Conservation (phyloP, 2,888 invertebrate species). For the Eristalis intricaria region DNA sequence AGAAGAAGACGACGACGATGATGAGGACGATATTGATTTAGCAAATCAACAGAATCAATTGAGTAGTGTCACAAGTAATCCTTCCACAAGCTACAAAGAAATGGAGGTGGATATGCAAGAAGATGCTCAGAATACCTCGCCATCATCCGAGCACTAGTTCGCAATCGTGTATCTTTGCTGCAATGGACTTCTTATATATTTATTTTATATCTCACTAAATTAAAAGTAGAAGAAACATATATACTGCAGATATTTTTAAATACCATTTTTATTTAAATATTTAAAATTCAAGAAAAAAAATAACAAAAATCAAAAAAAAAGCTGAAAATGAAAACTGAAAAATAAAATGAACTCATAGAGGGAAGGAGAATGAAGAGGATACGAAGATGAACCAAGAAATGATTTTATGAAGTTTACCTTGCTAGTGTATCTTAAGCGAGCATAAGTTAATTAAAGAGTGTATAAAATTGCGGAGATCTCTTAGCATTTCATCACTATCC, state of each 20-base stretch:
- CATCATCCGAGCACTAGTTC: conserved; percentile 71
- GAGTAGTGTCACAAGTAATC: conserved; percentile 62
- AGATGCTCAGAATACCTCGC: conserved; percentile 71
- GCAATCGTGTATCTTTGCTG: conserved; percentile 24
- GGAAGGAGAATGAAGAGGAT: background rate
- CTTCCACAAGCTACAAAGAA: conserved; percentile 66
- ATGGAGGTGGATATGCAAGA: conserved; percentile 73
- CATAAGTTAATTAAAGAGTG: background rate
- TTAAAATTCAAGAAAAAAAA: background rate
- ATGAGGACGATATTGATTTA: conserved; percentile 79
- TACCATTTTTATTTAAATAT: conserved; percentile 40
- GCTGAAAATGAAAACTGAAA: background rate
- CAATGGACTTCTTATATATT: conserved; percentile 50
- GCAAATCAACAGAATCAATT: conserved; percentile 48
- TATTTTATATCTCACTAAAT: conserved; percentile 57
- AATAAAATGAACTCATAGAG: conserved; percentile 15
- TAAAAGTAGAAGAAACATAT: conserved; percentile 33
- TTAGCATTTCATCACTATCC: background rate
- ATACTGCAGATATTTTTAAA: conserved; percentile 36
- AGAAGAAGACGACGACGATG: conserved; percentile 93
- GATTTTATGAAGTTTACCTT: background rate
- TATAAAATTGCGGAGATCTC: background rate
- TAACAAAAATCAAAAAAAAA: background rate
- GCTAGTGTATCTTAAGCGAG: background rate
- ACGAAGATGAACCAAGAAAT: background rate